These are phyloP conservation scores for Linurgus olivaceus DNA, from an alignment of 2,797 vertebrate species.

Conservation along the genomic window DNA sequence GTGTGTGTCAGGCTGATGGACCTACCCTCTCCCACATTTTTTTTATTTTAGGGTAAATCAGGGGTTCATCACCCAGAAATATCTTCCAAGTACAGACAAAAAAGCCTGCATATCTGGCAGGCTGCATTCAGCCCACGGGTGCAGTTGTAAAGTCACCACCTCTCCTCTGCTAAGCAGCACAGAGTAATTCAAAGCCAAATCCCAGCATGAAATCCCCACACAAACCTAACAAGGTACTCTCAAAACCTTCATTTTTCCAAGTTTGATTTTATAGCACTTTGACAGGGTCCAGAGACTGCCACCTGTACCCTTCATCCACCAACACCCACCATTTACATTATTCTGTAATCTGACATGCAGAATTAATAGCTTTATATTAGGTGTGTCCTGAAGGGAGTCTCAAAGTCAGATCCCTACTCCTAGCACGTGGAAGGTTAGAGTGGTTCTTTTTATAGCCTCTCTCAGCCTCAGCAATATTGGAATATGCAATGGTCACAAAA, in stretches of 20 bases:
- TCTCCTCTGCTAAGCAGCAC: background rate
- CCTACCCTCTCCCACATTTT: background rate
- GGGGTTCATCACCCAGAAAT: background rate
- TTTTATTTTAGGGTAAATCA: background rate
- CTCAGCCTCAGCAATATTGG: background rate
- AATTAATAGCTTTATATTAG: background rate
- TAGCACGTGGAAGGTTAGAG: background rate
- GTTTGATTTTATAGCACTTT: fast-evolving
- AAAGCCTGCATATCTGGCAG: background rate
- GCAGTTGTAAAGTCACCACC: background rate
- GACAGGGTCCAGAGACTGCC: background rate
- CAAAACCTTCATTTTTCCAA: background rate
- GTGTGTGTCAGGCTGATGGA: fast-evolving
- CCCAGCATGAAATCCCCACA: background rate
- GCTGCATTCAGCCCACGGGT: background rate
- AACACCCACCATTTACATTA: background rate
- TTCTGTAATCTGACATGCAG: background rate
- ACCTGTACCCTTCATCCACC: background rate
- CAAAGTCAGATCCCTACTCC: background rate
- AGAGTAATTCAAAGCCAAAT: background rate
- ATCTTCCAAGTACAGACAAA: background rate
- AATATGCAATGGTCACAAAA: background rate
- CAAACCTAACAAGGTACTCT: background rate
- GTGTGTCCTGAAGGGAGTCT: background rate
- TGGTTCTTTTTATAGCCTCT: background rate